phyloP scores from a whole-genome alignment of 2,113 vertebrate genomes.

The Nothocercus julius region DNA sequence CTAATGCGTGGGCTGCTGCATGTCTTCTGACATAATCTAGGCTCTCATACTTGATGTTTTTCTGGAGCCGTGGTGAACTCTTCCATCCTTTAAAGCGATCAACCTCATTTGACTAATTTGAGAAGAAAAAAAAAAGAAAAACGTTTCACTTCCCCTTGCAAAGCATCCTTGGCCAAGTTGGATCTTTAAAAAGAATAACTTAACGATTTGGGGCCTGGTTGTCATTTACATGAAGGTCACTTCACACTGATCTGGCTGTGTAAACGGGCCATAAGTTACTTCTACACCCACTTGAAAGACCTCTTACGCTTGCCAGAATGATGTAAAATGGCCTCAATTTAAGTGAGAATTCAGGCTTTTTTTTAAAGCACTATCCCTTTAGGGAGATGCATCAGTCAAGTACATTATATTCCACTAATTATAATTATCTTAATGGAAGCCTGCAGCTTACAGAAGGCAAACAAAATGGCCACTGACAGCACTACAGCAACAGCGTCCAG shows the following conservation, averaged over 20 bases:
- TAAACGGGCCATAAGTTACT: slow-evolving; percentile 65
- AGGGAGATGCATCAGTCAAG: slow-evolving; percentile 29
- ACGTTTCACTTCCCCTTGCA: slow-evolving; percentile 61
- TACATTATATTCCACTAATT: slow-evolving; percentile 23
- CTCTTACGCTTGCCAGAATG: slow-evolving; percentile 62
- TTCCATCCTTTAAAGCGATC: slow-evolving; percentile 75
- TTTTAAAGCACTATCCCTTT: slow-evolving; percentile 59
- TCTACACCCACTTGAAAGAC: slow-evolving; percentile 68
- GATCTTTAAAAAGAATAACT: slow-evolving; percentile 61
- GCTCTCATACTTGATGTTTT: slow-evolving; percentile 78
- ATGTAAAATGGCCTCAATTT: slow-evolving; percentile 56
- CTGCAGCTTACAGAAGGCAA: background rate
- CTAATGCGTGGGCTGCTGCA: slow-evolving; percentile 79
- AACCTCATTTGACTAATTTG: slow-evolving; percentile 74
- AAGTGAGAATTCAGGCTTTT: slow-evolving; percentile 61
- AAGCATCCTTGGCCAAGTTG: slow-evolving; percentile 47
- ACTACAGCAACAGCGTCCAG: background rate
- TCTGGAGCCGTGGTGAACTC: slow-evolving; percentile 75
- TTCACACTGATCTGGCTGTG: slow-evolving; percentile 73
- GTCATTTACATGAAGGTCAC: slow-evolving; percentile 67
- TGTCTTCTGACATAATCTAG: slow-evolving; percentile 78
- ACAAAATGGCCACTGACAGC: background rate
- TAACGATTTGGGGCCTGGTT: slow-evolving; percentile 38
- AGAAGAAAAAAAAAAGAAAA: slow-evolving; percentile 60
- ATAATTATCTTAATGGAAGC: slow-evolving; percentile 43